Evolutionary conservation across 2,888 invertebrate species (phyloP).

Genomic region (Celastrina argiolus): DNA sequence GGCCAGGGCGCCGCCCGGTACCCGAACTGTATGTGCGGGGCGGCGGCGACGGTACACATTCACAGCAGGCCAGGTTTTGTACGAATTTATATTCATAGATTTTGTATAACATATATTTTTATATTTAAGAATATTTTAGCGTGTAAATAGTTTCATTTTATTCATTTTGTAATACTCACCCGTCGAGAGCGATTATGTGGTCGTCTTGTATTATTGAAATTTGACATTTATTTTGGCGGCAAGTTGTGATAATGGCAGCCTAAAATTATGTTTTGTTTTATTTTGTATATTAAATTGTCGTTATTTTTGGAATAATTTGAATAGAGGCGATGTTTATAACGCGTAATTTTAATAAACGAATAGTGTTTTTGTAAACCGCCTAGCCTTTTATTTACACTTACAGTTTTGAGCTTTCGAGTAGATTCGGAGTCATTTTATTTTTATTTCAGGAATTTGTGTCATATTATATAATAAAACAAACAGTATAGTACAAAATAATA

Average conservation of each 20-base stretch:
- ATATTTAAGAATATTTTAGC: slow-evolving; percentile 28
- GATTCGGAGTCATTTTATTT: neutral
- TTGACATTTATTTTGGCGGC: slow-evolving; percentile 25
- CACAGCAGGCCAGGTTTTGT: slow-evolving; percentile 15
- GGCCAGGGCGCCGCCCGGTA: neutral
- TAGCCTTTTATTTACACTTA: slow-evolving; percentile 35
- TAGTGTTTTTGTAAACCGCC: slow-evolving; percentile 49
- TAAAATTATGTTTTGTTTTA: slow-evolving; percentile 33
- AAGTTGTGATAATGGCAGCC: slow-evolving; percentile 37
- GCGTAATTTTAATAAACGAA: slow-evolving; percentile 53
- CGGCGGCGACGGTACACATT: neutral
- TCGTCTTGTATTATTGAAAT: slow-evolving; percentile 19
- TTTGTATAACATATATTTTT: slow-evolving; percentile 35
- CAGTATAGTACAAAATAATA: neutral
- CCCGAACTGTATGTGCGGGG: neutral
- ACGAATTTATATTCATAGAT: slow-evolving; percentile 30
- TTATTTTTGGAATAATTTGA: slow-evolving; percentile 41
- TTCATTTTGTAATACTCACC: slow-evolving; percentile 19
- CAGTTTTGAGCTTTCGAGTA: neutral
- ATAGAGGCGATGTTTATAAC: slow-evolving; percentile 41
- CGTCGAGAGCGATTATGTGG: slow-evolving; percentile 21
- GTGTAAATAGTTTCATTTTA: slow-evolving; percentile 33
- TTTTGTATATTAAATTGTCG: slow-evolving; percentile 40
- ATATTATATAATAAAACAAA: neutral
- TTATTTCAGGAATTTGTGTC: neutral